These are phyloP conservation scores for Opisthograptis luteolata DNA, from an alignment of 2,888 invertebrate genomes.

Conservation along the genomic window DNA sequence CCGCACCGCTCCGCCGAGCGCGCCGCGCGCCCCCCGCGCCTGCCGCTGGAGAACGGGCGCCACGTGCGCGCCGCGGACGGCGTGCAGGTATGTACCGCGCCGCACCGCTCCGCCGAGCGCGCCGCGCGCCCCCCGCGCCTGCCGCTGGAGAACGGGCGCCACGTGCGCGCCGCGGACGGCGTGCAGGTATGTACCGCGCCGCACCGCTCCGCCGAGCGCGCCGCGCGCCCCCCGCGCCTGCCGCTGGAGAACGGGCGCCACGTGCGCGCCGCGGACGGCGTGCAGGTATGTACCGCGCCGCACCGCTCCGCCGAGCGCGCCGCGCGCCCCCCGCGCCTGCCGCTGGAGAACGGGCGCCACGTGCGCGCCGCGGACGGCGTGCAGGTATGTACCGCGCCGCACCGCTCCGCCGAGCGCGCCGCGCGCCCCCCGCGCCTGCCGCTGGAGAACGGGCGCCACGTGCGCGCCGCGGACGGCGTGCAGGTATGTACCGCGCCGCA, in stretches of 20 bases:
- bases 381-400: no score
- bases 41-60: conserved; percentile 69
- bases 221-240: conserved; percentile 47
- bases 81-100: conserved; percentile 30
- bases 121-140: conserved; percentile 47
- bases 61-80: conserved; percentile 41
- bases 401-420: conserved; percentile 45
- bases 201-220: conserved; percentile 45
- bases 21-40: conserved; percentile 49
- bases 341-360: conserved; percentile 38
- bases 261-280: conserved; percentile 51
- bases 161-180: conserved; percentile 52
- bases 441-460: conserved; percentile 45
- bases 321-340: conserved; percentile 47
- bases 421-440: conserved; percentile 47
- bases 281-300: no score
- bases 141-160: conserved; percentile 34
- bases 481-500: conserved; percentile 36
- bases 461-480: conserved; percentile 48
- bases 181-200: no score
- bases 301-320: conserved; percentile 45
- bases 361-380: conserved; percentile 52
- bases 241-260: conserved; percentile 36
- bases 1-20: no score
- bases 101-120: conserved; percentile 45